Base-by-base conservation (phyloP, 35 echinoderm and acorn worm genomes). In the Ophiothrix spiculata region DNA sequence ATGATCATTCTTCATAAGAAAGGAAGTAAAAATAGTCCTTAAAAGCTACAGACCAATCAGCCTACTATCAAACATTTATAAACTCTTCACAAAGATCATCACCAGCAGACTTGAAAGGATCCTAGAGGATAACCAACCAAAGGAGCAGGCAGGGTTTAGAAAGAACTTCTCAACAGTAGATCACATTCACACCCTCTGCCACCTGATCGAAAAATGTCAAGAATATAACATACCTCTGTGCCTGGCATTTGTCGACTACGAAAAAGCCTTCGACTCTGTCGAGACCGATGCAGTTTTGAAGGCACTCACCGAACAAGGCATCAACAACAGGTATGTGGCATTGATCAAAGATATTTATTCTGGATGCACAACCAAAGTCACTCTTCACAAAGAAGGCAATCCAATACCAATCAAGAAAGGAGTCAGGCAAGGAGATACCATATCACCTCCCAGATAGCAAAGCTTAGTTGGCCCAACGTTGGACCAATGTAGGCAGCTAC, bases 41-140 rank as follows among this genome's bases (percentile, higher is more conserved):
- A 86, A 86, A 41, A 86, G 77, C 35, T 76, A 86, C 36, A 36
- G 74, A 76, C 64, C 84, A 4, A 86, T 76, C 36, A 86, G 84
- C 77, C 42, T 76, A 11, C 36, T 86, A 32, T 86, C 84, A 86
- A 86, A 86, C 29, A 1, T 76, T 16, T 76, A 86, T 31, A 86
- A 86, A 35, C 36, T 86, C 1, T 86, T 77, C 35, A 86, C 63
- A 75, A 86, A 36, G 41, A 86, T 76, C 2, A 25, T 86, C 2
- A 86, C 74, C 0, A 86, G 39, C 39, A 8, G 84, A 76, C 36
- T 86, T 14, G 81, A 86, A 86, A 76, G 1, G 38, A 86, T 75
- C 1, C 38, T 86, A 54, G 84, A 86, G 36, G 39, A 13, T 0
- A 86, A 86, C 32, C 84, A 86, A 38, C 84, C 84, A 40, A 86